Evolutionary conservation across 2,113 vertebrate species (phyloP).

Genomic region (Ammodytes dubius): DNA sequence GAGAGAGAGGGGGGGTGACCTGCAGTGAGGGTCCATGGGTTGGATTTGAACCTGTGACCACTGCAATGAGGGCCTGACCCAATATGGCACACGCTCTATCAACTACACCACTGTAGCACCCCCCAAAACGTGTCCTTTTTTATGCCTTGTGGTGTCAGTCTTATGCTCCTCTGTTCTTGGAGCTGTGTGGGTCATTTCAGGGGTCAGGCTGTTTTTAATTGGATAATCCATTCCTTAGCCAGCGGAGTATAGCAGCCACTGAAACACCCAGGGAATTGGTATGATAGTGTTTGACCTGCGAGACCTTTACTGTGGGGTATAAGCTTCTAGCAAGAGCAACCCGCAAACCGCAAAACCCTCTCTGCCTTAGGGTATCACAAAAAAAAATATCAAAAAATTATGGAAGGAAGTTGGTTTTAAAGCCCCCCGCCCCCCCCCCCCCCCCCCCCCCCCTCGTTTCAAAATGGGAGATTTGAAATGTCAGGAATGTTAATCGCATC

Average conservation of each 20-base stretch:
- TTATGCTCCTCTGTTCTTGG: conserved; percentile 23
- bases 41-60: too few species aligned
- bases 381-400: conserved; percentile 26
- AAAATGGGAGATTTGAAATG: conserved; percentile 33
- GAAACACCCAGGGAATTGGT: conserved; percentile 55
- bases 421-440: not conserved
- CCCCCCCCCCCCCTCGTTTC: conserved; percentile 28
- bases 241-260: conserved; percentile 64
- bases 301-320: conserved; percentile 39
- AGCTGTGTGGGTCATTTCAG: conserved; percentile 55
- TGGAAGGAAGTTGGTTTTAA: conserved; percentile 13
- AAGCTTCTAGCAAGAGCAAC: conserved; percentile 42
- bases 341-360: conserved; percentile 12
- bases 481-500: conserved; percentile 46
- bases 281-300: conserved; percentile 69
- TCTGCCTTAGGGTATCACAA: conserved; percentile 42
- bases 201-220: conserved; percentile 70
- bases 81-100: too few species aligned
- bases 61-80: too few species aligned
- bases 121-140: conserved; percentile 15
- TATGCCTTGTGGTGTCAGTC: conserved; percentile 28
- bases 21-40: too few species aligned
- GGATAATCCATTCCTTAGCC: conserved; percentile 71
- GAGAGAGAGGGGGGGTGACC: too few species aligned
- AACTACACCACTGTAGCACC: too few species aligned